Evolutionary conservation across 1,140 invertebrate genomes (phyloP).

Genomic region (Monomorium pharaonis): DNA sequence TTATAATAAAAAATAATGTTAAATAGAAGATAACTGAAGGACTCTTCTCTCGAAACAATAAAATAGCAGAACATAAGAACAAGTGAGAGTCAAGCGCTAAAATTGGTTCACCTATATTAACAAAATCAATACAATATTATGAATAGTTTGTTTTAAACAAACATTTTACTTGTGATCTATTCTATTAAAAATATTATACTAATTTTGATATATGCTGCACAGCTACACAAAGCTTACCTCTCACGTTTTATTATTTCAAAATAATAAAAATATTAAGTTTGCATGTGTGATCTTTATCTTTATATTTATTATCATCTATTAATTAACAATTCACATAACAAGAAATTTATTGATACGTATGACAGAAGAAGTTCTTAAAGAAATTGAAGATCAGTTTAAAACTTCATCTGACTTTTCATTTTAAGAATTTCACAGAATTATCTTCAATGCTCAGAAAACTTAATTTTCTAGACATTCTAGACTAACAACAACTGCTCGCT

Average conservation of each 20-base stretch:
- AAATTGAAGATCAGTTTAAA: not conserved
- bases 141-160: no score
- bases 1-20: not conserved
- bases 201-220: no score
- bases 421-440: not conserved
- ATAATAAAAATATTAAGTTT: constrained; percentile 11
- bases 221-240: no score
- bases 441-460: not conserved
- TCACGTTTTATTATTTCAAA: no score
- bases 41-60: no score
- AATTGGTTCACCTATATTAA: no score
- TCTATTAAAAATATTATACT: no score
- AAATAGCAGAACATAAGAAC: no score
- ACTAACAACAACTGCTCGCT: no score
- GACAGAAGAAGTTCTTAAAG: not conserved
- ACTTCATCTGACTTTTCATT: not conserved
- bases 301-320: not conserved
- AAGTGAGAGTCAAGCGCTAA: no score
- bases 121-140: no score
- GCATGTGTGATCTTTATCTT: not conserved
- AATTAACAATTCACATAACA: not conserved
- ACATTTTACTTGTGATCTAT: no score
- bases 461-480: not conserved
- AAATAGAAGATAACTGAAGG: not conserved
- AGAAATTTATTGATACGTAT: not conserved